Base-by-base conservation (phyloP, 2,888 invertebrate genomes). In the Drosophila multiciliata region DNA sequence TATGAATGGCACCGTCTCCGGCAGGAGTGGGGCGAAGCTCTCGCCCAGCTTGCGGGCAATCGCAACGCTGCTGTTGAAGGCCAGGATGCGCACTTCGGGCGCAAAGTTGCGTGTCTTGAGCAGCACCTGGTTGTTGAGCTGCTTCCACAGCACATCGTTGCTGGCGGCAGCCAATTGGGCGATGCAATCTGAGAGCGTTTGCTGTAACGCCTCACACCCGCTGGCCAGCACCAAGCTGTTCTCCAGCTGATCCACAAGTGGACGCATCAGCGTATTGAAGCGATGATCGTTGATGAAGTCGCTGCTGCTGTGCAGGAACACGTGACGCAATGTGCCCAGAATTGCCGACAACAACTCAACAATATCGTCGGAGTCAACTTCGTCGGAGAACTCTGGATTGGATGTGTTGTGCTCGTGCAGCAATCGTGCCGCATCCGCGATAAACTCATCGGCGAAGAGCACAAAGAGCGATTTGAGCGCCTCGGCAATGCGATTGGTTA, bases 1-100 rank as follows among this genome's bases (percentile, higher is more conserved):
- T 40, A 99, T 94, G 94, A 98, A 98, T 0, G 98, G 98, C 73
- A 99, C 96, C 6, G 98, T 98, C 91, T 99, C 99, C 0, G 99
- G 98, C 58, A 99, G 93, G 1, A 99, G 94, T 0, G 97, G 96
- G 83, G 98, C 94, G 93, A 98, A 99, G 90, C 97, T 97, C 91
- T 97, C 97, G 4, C 97, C 98, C 2, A 99, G 94, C 91, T 97
- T 97, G 55, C 95, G 95, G 4, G 97, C 97, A 87, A 98, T 95
- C 80, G 96, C 96, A 61, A 96, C 96, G 79, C 97, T 93, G 74
- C 96, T 95, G 76, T 95, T 94, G 48, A 98, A 93, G 0, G 97
- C 95, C 59, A 95, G 94, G 58, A 97, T 94, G 63, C 97, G 94
- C 75, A 98, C 96, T 91, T 96, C 95, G 0, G 96, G 94, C 71